phyloP scores from a whole-genome alignment of 2,888 invertebrate genomes.

The Eucera pruinosa region DNA sequence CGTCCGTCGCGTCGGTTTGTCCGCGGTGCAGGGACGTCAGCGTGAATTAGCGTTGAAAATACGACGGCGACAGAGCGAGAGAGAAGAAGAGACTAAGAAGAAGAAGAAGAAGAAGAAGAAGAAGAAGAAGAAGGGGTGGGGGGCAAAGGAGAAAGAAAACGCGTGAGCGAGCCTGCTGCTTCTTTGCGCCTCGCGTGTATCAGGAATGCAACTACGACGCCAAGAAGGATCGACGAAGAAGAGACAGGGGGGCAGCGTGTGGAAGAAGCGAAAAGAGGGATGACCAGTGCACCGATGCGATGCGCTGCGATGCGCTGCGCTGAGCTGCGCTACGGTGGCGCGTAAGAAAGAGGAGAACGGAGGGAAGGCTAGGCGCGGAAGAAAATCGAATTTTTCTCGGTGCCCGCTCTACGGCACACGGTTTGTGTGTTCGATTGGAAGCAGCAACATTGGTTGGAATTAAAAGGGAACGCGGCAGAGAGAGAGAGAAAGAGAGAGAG shows the following conservation, averaged over 20 bases:
- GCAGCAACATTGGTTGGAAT: slow-evolving; percentile 10
- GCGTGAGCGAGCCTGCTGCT: slow-evolving; percentile 55
- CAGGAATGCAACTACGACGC: slow-evolving; percentile 61
- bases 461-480: slow-evolving; percentile 24
- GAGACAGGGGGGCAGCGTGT: not conserved
- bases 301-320: too few relatives aligned
- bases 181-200: slow-evolving; percentile 69
- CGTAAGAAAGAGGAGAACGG: slow-evolving; percentile 23
- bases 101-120: too few relatives aligned
- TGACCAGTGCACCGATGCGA: too few relatives aligned
- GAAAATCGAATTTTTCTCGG: slow-evolving; percentile 30
- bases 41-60: slow-evolving; percentile 75
- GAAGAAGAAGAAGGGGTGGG: too few relatives aligned
- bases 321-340: not conserved
- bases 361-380: not conserved
- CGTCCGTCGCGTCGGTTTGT: slow-evolving; percentile 68
- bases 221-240: not conserved
- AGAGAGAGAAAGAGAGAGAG: too few relatives aligned
- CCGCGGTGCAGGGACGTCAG: slow-evolving; percentile 71
- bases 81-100: too few relatives aligned
- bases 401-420: too few relatives aligned
- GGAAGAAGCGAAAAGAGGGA: not conserved
- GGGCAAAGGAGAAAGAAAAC: slow-evolving; percentile 58
- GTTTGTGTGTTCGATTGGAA: not conserved
- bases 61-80: slow-evolving; percentile 17